These are phyloP conservation scores for Ceratina japonica DNA, from an alignment of 1,140 invertebrate genomes.

Conservation along the genomic window DNA sequence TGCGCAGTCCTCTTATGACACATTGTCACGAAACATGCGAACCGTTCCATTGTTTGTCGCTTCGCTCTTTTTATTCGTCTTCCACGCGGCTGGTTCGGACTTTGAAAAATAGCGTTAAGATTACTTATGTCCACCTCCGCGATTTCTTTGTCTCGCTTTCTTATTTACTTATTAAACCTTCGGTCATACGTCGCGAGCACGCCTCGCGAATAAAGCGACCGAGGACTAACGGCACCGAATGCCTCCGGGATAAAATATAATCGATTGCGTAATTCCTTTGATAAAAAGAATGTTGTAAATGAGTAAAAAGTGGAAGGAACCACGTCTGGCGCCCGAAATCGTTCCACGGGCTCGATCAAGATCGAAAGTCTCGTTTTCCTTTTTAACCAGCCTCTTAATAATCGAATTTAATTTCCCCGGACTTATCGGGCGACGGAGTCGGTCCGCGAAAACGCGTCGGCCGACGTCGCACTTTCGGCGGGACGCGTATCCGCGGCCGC, in stretches of 20 bases:
- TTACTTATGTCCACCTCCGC: slow-evolving; percentile 1
- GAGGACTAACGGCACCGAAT: no score
- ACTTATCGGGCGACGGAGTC: neutral
- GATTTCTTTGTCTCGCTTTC: neutral
- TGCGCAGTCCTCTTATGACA: slow-evolving; percentile 25
- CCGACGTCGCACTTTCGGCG: neutral
- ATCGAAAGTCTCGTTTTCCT: neutral
- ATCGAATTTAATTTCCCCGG: slow-evolving; percentile 34
- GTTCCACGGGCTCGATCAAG: neutral
- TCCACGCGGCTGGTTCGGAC: neutral
- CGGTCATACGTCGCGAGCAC: no score
- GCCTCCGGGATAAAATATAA: neutral
- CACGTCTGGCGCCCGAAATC: no score
- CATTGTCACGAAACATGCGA: slow-evolving; percentile 46
- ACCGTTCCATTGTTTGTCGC: slow-evolving; percentile 32
- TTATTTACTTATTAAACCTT: neutral
- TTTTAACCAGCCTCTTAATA: neutral
- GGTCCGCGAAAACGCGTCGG: neutral
- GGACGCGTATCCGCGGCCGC: neutral
- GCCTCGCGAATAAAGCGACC: no score
- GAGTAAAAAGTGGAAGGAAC: neutral
- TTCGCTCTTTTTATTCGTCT: slow-evolving; percentile 5
- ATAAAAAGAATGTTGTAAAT: neutral
- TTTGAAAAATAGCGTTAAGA: slow-evolving; percentile 27
- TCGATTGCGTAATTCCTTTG: neutral